Conservation (phyloP, 2,113 vertebrate genomes). For the Leucopsar rothschildi region DNA sequence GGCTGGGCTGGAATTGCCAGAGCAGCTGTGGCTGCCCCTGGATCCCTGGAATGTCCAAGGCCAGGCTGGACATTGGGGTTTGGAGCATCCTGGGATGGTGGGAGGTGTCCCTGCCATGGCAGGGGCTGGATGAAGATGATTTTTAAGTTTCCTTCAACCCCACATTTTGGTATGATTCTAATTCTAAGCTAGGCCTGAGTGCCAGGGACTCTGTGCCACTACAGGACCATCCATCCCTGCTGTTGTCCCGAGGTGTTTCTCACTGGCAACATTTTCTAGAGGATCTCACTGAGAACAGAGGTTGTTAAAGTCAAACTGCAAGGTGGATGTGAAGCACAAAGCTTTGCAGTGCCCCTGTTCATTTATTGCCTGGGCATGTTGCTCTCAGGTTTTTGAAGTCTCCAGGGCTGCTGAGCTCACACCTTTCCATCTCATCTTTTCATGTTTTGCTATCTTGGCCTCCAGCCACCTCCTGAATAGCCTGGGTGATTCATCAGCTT, state of each 20-base stretch:
- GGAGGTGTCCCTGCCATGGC: background rate
- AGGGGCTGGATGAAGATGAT: too few species aligned
- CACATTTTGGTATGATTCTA: too few species aligned
- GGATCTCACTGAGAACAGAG: background rate
- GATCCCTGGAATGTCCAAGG: background rate
- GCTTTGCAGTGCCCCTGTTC: background rate
- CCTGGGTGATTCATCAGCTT: background rate
- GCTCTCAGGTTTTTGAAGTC: background rate
- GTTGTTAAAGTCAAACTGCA: background rate
- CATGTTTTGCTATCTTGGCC: background rate
- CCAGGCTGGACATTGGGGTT: background rate
- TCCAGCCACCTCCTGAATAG: background rate
- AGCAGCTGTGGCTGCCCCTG: background rate
- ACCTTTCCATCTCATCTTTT: background rate
- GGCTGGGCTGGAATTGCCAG: background rate
- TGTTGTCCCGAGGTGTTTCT: background rate
- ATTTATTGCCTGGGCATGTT: background rate
- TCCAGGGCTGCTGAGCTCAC: background rate
- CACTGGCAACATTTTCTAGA: accelerated
- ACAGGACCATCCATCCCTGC: accelerated
- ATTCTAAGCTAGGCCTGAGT: background rate
- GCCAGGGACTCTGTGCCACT: background rate
- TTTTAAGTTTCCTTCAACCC: background rate
- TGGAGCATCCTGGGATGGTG: accelerated
- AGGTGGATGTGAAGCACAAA: background rate